Conservation (phyloP, 2,797 vertebrate species). For the Decapterus maruadsi region DNA sequence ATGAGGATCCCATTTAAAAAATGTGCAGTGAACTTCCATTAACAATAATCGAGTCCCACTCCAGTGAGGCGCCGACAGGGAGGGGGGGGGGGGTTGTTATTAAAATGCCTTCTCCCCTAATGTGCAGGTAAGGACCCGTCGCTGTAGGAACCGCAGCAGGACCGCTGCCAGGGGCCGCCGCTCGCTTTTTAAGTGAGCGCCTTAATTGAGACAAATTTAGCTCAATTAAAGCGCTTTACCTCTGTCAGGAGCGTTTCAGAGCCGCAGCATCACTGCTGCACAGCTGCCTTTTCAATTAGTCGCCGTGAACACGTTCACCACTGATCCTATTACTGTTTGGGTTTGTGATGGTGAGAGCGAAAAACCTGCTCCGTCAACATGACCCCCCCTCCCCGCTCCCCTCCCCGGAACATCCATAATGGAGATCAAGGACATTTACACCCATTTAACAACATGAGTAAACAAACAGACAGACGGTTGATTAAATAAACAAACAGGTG, state of each 20-base stretch:
- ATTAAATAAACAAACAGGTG: background rate
- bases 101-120: slow-evolving; percentile 75
- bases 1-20: slow-evolving; percentile 23
- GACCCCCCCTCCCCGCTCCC: background rate
- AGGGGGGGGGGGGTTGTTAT: slow-evolving; percentile 70
- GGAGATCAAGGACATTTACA: slow-evolving; percentile 34
- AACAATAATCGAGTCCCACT: slow-evolving; percentile 80
- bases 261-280: slow-evolving; percentile 49
- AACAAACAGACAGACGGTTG: slow-evolving; percentile 10
- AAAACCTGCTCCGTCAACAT: background rate
- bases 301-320: slow-evolving; percentile 14
- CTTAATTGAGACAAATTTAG: slow-evolving; percentile 85
- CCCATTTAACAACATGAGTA: background rate
- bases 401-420: background rate
- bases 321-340: slow-evolving; percentile 43
- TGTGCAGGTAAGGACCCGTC: slow-evolving; percentile 81
- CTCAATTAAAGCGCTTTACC: slow-evolving; percentile 82
- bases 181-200: slow-evolving; percentile 80
- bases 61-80: slow-evolving; percentile 56
- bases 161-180: slow-evolving; percentile 67
- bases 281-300: slow-evolving; percentile 76
- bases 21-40: slow-evolving; percentile 65
- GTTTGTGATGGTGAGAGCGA: background rate
- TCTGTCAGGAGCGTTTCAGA: slow-evolving; percentile 74
- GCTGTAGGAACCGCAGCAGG: slow-evolving; percentile 58